Evolutionary conservation across 2,888 invertebrate species (phyloP).

Genomic region (Pachliopta kotzebuea): DNA sequence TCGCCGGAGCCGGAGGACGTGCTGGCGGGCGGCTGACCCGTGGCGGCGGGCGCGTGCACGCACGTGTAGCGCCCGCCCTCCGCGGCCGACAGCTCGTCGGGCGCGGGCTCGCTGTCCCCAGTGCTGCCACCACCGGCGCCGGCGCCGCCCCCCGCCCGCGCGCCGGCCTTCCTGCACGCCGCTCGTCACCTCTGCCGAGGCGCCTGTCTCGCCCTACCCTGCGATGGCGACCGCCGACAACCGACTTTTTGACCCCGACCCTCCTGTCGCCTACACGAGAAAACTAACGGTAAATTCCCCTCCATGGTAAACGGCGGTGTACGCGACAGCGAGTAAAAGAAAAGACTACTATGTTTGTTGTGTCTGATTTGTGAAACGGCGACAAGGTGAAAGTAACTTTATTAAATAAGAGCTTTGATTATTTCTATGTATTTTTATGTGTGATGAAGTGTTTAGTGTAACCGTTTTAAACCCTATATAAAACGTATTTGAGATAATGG

Average conservation of each 20-base stretch:
- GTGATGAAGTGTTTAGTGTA: conserved; percentile 40
- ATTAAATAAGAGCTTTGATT: conserved; percentile 66
- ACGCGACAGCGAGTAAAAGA: conserved; percentile 49
- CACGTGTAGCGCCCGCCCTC: conserved; percentile 79
- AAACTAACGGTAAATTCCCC: conserved; percentile 65
- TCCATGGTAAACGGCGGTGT: conserved; percentile 63
- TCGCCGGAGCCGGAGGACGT: conserved; percentile 86
- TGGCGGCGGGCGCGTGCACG: conserved; percentile 82
- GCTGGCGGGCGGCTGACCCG: conserved; percentile 85
- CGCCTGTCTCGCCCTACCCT: conserved; percentile 58
- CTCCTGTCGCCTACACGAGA: conserved; percentile 65
- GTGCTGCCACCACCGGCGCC: conserved; percentile 66
- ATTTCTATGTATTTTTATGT: conserved; percentile 55
- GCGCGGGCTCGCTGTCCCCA: conserved; percentile 58
- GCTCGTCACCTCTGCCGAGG: conserved; percentile 64
- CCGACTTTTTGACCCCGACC: conserved; percentile 58
- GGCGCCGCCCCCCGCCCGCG: conserved; percentile 51
- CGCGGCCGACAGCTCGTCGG: conserved; percentile 62
- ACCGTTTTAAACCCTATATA: conserved; percentile 28
- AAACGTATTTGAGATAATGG: conserved; percentile 4
- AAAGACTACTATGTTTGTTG: conserved; percentile 24
- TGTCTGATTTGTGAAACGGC: conserved; percentile 49
- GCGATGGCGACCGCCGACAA: conserved; percentile 49
- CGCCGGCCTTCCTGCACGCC: conserved; percentile 60
- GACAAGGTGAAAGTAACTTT: conserved; percentile 59